Evolutionary conservation across 2,113 vertebrate species (phyloP).

Genomic region (Scortum barcoo): DNA sequence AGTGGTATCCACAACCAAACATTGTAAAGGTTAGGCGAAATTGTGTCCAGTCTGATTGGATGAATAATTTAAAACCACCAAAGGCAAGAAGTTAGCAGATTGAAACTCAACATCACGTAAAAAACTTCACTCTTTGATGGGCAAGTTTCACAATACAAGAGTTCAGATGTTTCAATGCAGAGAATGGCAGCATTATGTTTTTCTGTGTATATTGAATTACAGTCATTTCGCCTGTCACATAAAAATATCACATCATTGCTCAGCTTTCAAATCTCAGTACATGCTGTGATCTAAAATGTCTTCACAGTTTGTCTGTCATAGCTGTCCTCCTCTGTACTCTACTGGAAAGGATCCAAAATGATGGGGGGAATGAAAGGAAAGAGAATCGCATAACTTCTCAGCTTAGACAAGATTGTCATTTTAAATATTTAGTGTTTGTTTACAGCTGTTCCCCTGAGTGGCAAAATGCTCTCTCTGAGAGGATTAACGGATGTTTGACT

Average conservation of each 20-base stretch:
- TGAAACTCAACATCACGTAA: background rate
- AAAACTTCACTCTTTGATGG: background rate
- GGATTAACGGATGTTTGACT: constrained; percentile 52
- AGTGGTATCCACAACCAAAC: constrained; percentile 1
- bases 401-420: constrained; percentile 54
- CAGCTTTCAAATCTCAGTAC: constrained; percentile 25
- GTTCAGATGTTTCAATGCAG: background rate
- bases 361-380: constrained; percentile 16
- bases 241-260: constrained; percentile 23
- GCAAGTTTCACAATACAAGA: background rate
- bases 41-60: constrained; percentile 20
- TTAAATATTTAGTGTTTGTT: constrained; percentile 67
- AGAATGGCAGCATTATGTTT: background rate
- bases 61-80: constrained; percentile 38
- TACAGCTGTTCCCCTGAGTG: constrained; percentile 57
- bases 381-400: constrained; percentile 15
- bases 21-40: constrained; percentile 50
- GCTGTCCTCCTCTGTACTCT: background rate
- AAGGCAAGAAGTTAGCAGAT: constrained; percentile 29
- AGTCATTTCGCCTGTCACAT: constrained; percentile 14
- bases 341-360: constrained; percentile 28
- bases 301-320: constrained; percentile 15
- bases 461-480: constrained; percentile 48
- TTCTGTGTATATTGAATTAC: background rate
- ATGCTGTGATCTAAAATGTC: constrained; percentile 35